phyloP scores from a whole-genome alignment of 2,797 vertebrate species.

The Gallinago solitaria region DNA sequence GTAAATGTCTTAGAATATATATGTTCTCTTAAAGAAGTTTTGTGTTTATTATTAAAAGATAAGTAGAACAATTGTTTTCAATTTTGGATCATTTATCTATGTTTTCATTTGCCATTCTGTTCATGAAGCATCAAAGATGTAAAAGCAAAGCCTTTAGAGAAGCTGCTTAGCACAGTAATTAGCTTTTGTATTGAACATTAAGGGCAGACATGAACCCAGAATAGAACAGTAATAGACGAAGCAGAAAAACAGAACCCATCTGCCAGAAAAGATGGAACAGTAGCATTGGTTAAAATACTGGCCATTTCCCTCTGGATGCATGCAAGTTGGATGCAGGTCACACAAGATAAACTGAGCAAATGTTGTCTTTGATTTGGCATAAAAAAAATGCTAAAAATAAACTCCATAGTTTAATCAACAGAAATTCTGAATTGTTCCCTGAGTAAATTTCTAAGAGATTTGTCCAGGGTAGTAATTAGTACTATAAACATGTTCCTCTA shows the following conservation, averaged over 20 bases:
- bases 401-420: background rate
- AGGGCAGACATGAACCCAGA: constrained; percentile 18
- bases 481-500: background rate
- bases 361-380: background rate
- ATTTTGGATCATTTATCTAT: constrained; percentile 43
- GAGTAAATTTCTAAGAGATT: background rate
- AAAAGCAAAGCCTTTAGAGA: constrained; percentile 24
- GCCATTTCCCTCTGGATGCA: background rate
- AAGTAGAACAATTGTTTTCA: constrained; percentile 11
- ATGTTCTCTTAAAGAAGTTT: constrained; percentile 4
- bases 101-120: constrained; percentile 55
- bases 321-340: background rate
- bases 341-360: background rate
- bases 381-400: constrained; percentile 21
- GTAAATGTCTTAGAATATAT: constrained; percentile 32
- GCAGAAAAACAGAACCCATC: constrained; percentile 27
- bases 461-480: background rate
- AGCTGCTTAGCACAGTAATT: constrained; percentile 45
- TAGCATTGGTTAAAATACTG: background rate
- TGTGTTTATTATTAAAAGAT: constrained; percentile 26
- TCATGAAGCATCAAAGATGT: constrained; percentile 34
- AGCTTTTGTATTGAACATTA: constrained; percentile 51
- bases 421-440: background rate
- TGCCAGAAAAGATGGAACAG: constrained; percentile 28
- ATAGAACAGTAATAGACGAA: constrained; percentile 39